Conservation (phyloP, 2,113 vertebrate genomes). For the Hydrochoerus hydrochaeris region DNA sequence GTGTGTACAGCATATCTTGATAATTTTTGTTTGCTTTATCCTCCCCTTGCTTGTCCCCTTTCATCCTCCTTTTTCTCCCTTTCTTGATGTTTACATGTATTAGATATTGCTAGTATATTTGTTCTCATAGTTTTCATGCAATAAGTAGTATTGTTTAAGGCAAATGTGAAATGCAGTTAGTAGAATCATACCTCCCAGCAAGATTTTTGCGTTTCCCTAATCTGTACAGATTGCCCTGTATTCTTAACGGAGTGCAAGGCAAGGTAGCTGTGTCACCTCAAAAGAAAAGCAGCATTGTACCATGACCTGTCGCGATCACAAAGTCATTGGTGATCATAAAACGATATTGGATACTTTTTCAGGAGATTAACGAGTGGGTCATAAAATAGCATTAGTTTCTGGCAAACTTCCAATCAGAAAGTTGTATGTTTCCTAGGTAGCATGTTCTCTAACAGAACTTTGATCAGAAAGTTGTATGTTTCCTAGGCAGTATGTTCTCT, state of each 20-base stretch:
- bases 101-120: conserved; percentile 6
- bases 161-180: not conserved
- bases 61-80: not conserved
- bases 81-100: not conserved
- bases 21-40: not conserved
- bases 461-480: conserved; percentile 40
- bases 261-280: not conserved
- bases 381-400: conserved; percentile 72
- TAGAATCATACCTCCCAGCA: not conserved
- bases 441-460: not conserved
- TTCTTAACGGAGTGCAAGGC: not conserved
- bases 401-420: conserved; percentile 60
- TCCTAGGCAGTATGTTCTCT: not conserved
- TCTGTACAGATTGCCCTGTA: not conserved
- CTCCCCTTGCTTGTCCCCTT: not conserved
- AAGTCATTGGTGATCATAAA: conserved; percentile 56
- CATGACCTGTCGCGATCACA: conserved; percentile 36
- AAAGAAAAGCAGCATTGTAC: not conserved
- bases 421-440: conserved; percentile 25
- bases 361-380: conserved; percentile 60
- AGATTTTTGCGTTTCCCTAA: not conserved
- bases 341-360: conserved; percentile 33
- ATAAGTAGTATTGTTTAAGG: not conserved
- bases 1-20: not conserved
- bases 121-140: not conserved